phyloP scores from a whole-genome alignment of 2,797 vertebrate species.

The Somateria mollissima region DNA sequence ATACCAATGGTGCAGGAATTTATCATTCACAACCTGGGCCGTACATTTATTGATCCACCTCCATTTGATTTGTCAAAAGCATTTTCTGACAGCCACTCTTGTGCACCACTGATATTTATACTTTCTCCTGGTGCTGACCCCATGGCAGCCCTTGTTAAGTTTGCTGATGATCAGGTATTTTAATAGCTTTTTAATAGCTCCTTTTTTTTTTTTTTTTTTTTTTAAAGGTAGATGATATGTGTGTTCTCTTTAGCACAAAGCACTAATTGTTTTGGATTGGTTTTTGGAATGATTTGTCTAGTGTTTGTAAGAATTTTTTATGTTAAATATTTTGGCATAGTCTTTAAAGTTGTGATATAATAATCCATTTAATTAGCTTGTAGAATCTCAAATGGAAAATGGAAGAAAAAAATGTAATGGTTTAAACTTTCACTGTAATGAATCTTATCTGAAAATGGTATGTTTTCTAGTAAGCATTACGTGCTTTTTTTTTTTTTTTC shows the following conservation, averaged over 20 bases:
- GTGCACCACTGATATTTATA: slow-evolving; percentile 86
- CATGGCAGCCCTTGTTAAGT: slow-evolving; percentile 89
- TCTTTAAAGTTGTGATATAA: not conserved
- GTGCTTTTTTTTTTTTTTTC: not conserved
- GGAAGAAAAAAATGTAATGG: not conserved
- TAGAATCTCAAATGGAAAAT: not conserved
- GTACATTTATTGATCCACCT: slow-evolving; percentile 86
- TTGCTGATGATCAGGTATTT: slow-evolving; percentile 88
- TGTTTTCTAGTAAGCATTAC: not conserved
- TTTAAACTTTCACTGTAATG: not conserved
- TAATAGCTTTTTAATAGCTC: not conserved
- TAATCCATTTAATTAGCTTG: not conserved
- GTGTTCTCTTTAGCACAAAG: not conserved
- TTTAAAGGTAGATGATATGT: not conserved
- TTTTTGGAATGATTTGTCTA: not conserved
- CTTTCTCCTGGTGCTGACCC: slow-evolving; percentile 89
- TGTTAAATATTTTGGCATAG: not conserved
- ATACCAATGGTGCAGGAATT: slow-evolving; percentile 90
- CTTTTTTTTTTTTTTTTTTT: not conserved
- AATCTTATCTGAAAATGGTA: not conserved
- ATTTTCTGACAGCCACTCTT: slow-evolving; percentile 89
- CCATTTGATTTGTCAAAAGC: slow-evolving; percentile 88
- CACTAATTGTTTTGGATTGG: not conserved
- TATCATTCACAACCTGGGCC: slow-evolving; percentile 82
- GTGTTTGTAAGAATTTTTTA: not conserved